Evolutionary conservation across 2,888 invertebrate species (phyloP).

Genomic region (Xylocampa areola): DNA sequence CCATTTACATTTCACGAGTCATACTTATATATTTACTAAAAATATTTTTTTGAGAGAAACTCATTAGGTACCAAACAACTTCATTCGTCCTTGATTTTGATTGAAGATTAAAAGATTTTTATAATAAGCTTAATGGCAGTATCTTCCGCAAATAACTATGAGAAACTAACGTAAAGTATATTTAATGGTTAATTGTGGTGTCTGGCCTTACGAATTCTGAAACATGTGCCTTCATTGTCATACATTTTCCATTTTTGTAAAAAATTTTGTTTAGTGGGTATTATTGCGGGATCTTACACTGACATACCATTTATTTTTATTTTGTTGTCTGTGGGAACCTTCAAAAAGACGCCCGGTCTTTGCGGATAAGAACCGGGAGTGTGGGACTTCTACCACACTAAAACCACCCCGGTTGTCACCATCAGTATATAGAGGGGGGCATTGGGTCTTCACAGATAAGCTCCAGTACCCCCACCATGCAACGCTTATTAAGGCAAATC

Average conservation of each 20-base stretch:
- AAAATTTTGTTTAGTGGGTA: slow-evolving; percentile 12
- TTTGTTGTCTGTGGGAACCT: too few species aligned
- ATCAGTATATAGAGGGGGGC: too few species aligned
- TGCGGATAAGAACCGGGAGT: too few species aligned
- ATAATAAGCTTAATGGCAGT: slow-evolving; percentile 31
- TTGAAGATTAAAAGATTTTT: slow-evolving; percentile 17
- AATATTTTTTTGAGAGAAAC: slow-evolving; percentile 2
- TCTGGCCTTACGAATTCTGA: slow-evolving; percentile 19
- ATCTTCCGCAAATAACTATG: slow-evolving; percentile 40
- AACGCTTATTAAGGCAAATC: too few species aligned
- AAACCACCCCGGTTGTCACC: too few species aligned
- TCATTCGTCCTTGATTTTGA: slow-evolving; percentile 35
- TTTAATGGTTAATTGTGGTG: slow-evolving; percentile 37
- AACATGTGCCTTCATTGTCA: slow-evolving; percentile 7
- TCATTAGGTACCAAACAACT: background rate
- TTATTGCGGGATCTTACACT: slow-evolving; percentile 3
- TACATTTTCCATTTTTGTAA: slow-evolving; percentile 4
- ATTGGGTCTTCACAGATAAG: too few species aligned
- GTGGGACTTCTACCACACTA: too few species aligned
- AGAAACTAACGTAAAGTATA: slow-evolving; percentile 29
- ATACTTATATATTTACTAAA: background rate
- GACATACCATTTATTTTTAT: too few species aligned
- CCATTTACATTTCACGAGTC: background rate
- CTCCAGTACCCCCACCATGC: too few species aligned
- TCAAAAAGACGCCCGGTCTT: too few species aligned